Evolutionary conservation across 2,797 vertebrate species (phyloP).

Genomic region (Scomberomorus guttatus): DNA sequence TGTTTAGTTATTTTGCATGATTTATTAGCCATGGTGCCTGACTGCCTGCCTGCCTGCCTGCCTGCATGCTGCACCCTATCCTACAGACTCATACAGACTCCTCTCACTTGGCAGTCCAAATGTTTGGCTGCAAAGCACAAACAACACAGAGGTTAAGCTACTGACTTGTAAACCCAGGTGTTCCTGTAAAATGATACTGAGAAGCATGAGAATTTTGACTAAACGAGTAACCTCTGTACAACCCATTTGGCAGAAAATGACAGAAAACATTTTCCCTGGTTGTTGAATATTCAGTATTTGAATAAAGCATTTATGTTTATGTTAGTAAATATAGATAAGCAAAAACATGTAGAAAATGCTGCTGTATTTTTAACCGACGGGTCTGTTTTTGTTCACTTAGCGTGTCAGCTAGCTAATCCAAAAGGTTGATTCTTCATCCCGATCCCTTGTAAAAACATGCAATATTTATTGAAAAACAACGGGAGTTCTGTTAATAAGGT

Average conservation of each 20-base stretch:
- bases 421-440: background rate
- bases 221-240: conserved; percentile 16
- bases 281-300: background rate
- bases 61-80: conserved; percentile 24
- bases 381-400: background rate
- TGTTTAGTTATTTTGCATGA: conserved; percentile 26
- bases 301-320: conserved; percentile 7
- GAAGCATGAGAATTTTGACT: conserved; percentile 33
- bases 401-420: background rate
- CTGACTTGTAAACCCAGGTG: conserved; percentile 58
- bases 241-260: conserved; percentile 18
- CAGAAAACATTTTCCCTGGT: background rate
- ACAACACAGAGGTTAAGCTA: conserved; percentile 40
- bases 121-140: conserved; percentile 59
- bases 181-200: conserved; percentile 46
- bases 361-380: background rate
- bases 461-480: conserved; percentile 7
- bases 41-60: background rate
- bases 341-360: background rate
- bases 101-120: conserved; percentile 43
- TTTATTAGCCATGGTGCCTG: conserved; percentile 24
- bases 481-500: conserved; percentile 10
- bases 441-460: conserved; percentile 12
- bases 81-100: conserved; percentile 26
- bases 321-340: background rate